A percentile compares a stretch with the other conserved stretches of the same genome.
Evolutionary conservation across 2,797 vertebrate species (phyloP).

Genomic region (Iguana delicatissima): DNA sequence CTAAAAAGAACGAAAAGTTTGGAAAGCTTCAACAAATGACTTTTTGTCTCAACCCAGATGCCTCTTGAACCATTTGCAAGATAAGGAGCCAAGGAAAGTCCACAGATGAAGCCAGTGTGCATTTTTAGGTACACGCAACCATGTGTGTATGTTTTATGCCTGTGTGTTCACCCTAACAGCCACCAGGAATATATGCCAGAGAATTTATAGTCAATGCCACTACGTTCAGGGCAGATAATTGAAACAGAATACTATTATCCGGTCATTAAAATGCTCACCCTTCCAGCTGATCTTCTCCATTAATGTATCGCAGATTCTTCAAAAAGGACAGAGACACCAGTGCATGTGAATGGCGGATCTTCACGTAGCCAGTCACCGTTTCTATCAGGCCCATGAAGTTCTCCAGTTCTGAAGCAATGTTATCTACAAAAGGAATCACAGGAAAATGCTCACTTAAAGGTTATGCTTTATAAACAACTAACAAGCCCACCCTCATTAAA

Average conservation of each 20-base stretch:
- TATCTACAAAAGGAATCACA: slow-evolving; percentile 80
- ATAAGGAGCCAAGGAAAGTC: neutral
- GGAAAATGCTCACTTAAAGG: neutral
- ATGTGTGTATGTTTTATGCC: neutral
- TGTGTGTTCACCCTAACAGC: neutral
- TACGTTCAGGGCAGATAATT: slow-evolving; percentile 1
- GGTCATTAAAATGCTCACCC: slow-evolving; percentile 81
- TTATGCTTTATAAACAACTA: neutral
- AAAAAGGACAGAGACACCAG: slow-evolving; percentile 95
- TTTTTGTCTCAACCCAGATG: neutral
- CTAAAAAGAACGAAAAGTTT: too few species aligned
- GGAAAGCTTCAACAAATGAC: neutral
- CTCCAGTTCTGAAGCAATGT: slow-evolving; percentile 97
- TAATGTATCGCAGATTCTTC: slow-evolving; percentile 93
- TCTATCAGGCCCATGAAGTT: slow-evolving; percentile 98
- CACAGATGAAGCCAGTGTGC: neutral
- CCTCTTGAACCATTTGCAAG: neutral
- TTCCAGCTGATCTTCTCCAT: slow-evolving; percentile 92
- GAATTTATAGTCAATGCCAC: slow-evolving; percentile 16
- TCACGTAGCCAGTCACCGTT: slow-evolving; percentile 94
- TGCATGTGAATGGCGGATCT: slow-evolving; percentile 95
- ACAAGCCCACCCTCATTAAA: slow-evolving; percentile 26
- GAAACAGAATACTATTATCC: neutral
- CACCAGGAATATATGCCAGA: neutral
- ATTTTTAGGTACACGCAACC: neutral